Evolutionary conservation across 2,888 invertebrate species (phyloP).

Genomic region (Caenorhabditis parvicauda): DNA sequence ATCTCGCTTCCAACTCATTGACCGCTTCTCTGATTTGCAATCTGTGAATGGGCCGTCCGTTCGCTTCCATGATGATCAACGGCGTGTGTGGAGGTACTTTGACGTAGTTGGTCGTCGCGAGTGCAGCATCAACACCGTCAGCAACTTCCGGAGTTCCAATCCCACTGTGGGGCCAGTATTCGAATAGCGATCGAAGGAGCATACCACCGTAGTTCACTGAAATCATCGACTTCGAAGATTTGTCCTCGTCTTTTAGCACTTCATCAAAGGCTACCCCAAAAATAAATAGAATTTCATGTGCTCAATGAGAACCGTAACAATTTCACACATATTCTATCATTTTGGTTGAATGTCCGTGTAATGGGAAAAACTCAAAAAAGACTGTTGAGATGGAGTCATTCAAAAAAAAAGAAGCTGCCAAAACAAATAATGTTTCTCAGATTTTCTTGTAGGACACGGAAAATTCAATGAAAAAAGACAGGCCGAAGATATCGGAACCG

Average conservation of each 20-base stretch:
- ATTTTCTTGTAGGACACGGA: too few relatives aligned
- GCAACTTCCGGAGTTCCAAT: conserved; percentile 18
- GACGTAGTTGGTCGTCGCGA: conserved; percentile 67
- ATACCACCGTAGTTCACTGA: conserved; percentile 90
- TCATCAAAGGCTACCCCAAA: too few relatives aligned
- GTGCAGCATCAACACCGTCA: conserved; percentile 18
- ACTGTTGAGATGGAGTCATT: too few relatives aligned
- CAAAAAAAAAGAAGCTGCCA: too few relatives aligned
- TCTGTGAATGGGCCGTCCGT: conserved; percentile 88
- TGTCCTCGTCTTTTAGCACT: too few relatives aligned
- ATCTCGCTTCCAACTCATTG: conserved; percentile 24
- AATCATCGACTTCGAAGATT: conserved; percentile 12
- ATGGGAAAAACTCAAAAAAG: too few relatives aligned
- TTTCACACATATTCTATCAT: too few relatives aligned
- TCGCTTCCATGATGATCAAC: conserved; percentile 92
- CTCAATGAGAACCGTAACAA: too few relatives aligned
- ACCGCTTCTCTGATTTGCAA: conserved; percentile 32
- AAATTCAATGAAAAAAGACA: too few relatives aligned
- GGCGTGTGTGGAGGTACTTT: conserved; percentile 92
- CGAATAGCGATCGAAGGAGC: conserved; percentile 86
- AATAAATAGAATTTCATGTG: too few relatives aligned
- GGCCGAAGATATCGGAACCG: not conserved
- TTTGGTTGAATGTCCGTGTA: too few relatives aligned
- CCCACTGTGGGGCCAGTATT: conserved; percentile 76
- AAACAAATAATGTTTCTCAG: too few relatives aligned